Conservation (phyloP, 1,140 invertebrate genomes). For the Bilobella aurantiaca region DNA sequence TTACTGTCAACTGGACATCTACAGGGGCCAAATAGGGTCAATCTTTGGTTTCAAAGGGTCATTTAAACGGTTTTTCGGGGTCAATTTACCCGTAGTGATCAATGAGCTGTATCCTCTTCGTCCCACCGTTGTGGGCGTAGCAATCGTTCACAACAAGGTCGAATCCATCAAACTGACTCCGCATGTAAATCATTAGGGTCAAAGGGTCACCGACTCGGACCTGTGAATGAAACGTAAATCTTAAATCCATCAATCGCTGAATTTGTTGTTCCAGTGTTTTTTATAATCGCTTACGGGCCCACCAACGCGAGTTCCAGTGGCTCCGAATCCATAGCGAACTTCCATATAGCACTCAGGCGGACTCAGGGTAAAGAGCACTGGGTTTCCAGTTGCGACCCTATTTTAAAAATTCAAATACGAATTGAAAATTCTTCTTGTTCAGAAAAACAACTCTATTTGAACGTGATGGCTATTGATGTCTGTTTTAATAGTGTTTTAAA, state of each 20-base stretch:
- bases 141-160: slow-evolving; percentile 94
- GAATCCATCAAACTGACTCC: slow-evolving; percentile 66
- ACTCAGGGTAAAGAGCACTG: slow-evolving; percentile 82
- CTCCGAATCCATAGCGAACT: slow-evolving; percentile 61
- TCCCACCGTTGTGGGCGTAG: slow-evolving; percentile 84
- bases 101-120: slow-evolving; percentile 80
- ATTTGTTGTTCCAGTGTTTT: not conserved
- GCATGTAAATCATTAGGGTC: slow-evolving; percentile 86
- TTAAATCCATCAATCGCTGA: too few species aligned
- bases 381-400: slow-evolving; percentile 83
- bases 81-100: slow-evolving; percentile 72
- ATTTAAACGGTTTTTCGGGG: not conserved
- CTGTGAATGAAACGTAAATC: not conserved
- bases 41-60: not conserved
- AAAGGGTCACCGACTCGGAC: slow-evolving; percentile 61
- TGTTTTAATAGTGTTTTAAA: too few species aligned
- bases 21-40: slow-evolving; percentile 10
- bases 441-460: too few species aligned
- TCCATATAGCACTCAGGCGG: slow-evolving; percentile 93
- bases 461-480: too few species aligned
- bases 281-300: slow-evolving; percentile 62
- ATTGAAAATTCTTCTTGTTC: too few species aligned
- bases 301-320: slow-evolving; percentile 65
- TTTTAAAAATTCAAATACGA: not conserved
- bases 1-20: slow-evolving; percentile 89